Evolutionary conservation across 2,797 vertebrate species (phyloP).

Genomic region (Anguilla pacifica): DNA sequence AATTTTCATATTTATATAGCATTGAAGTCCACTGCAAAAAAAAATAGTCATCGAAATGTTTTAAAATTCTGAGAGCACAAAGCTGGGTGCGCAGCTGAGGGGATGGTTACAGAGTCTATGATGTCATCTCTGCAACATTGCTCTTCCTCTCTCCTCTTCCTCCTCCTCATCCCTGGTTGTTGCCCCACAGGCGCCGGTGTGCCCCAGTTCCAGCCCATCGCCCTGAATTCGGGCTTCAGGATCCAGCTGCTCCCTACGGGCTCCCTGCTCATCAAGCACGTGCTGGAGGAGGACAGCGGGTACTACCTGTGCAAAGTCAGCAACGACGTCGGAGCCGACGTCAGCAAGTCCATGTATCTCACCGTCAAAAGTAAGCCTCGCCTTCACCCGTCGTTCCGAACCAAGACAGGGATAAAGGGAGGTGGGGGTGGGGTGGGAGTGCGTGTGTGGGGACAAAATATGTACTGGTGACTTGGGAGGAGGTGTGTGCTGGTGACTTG

Average conservation of each 20-base stretch:
- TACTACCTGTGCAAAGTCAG: slow-evolving; percentile 99
- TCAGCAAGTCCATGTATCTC: slow-evolving; percentile 99
- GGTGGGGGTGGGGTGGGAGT: too few relatives aligned
- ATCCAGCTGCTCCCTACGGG: slow-evolving; percentile 94
- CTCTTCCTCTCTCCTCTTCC: neutral
- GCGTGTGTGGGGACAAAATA: too few relatives aligned
- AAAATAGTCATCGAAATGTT: too few relatives aligned
- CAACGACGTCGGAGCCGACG: slow-evolving; percentile 98
- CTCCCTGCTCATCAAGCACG: slow-evolving; percentile 94
- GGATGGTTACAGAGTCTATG: neutral
- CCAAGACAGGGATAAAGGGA: neutral
- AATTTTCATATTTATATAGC: too few relatives aligned
- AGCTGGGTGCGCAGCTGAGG: too few relatives aligned
- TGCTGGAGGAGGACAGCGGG: slow-evolving; percentile 97
- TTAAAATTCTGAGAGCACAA: too few relatives aligned
- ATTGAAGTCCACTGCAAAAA: too few relatives aligned
- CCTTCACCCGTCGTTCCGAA: neutral
- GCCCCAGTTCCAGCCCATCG: slow-evolving; percentile 96
- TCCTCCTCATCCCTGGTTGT: slow-evolving; percentile 1
- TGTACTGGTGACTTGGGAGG: too few relatives aligned
- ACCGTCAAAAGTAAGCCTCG: slow-evolving; percentile 96
- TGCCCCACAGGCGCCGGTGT: slow-evolving; percentile 85
- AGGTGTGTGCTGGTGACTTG: too few relatives aligned
- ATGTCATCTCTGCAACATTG: neutral
- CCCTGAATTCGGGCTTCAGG: slow-evolving; percentile 87